Conservation (phyloP, 2,113 vertebrate species). For the Zootoca vivipara region DNA sequence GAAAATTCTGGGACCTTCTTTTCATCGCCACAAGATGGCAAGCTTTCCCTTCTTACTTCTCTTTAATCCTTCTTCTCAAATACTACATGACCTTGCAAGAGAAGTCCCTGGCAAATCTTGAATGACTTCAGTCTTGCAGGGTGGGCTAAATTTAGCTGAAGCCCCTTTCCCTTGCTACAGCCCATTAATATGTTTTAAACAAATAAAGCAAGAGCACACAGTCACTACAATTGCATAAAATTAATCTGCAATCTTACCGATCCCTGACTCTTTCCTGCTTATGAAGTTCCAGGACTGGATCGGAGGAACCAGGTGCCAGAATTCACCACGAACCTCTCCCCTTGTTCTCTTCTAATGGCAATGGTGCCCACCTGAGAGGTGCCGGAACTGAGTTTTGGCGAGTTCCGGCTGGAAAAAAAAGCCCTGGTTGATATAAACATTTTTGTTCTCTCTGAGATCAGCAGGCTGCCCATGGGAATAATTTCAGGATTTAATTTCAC, state of each 20-base stretch:
- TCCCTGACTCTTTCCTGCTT: no score
- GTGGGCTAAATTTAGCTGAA: no score
- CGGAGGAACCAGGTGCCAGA: no score
- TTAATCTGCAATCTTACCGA: neutral
- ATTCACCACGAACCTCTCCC: no score
- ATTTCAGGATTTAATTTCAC: neutral
- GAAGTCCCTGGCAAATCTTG: fast-evolving
- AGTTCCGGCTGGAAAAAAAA: no score
- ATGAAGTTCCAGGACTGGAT: no score
- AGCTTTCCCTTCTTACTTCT: neutral
- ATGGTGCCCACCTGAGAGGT: no score
- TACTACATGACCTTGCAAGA: neutral
- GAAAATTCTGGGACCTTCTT: neutral
- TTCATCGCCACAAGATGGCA: neutral
- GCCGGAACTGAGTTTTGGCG: no score
- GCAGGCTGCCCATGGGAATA: neutral
- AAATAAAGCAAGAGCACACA: neutral
- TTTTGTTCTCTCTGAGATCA: no score
- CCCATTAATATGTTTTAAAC: no score
- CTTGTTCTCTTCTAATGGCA: no score
- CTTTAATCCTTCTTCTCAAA: neutral
- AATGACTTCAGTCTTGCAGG: neutral
- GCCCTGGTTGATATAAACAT: neutral
- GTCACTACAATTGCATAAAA: neutral
- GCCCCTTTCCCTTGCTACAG: no score